Conservation (phyloP, 2,888 invertebrate species). For the Drosophila flavopinicola region DNA sequence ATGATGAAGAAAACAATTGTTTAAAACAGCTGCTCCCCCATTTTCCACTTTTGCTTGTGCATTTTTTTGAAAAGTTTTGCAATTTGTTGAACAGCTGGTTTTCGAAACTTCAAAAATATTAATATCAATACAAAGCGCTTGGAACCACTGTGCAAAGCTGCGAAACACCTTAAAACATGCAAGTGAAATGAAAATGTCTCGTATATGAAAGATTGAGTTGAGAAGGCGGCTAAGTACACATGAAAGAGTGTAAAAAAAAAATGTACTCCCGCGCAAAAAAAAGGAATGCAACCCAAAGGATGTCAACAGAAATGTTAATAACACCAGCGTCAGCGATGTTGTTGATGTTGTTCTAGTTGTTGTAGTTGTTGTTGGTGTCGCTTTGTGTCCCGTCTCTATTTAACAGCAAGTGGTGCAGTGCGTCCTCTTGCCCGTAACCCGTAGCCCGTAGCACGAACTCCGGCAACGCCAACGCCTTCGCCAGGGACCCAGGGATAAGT, state of each 20-base stretch:
- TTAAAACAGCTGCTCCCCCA: no score
- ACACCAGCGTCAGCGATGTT: constrained; percentile 51
- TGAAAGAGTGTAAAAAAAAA: constrained; percentile 39
- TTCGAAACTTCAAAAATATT: background rate
- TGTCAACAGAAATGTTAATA: constrained; percentile 78
- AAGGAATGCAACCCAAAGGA: constrained; percentile 48
- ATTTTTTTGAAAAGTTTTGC: no score
- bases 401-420: constrained; percentile 47
- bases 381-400: constrained; percentile 41
- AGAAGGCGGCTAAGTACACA: constrained; percentile 54
- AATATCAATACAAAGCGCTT: background rate
- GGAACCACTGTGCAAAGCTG: constrained; percentile 15
- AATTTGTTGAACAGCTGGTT: no score
- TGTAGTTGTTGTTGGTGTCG: constrained; percentile 21
- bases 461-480: constrained; percentile 5
- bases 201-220: constrained; percentile 56
- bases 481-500: constrained; percentile 19
- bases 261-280: constrained; percentile 11
- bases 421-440: constrained; percentile 24
- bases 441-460: constrained; percentile 2
- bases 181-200: constrained; percentile 61
- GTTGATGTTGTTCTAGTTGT: constrained; percentile 10
- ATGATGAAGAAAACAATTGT: no score
- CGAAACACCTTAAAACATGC: constrained; percentile 28
- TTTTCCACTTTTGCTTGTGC: no score